Evolutionary conservation across 2,888 invertebrate genomes (phyloP), one percentile per base, ranked within the genome.

Genomic region (Cryptosula pallasiana): DNA sequence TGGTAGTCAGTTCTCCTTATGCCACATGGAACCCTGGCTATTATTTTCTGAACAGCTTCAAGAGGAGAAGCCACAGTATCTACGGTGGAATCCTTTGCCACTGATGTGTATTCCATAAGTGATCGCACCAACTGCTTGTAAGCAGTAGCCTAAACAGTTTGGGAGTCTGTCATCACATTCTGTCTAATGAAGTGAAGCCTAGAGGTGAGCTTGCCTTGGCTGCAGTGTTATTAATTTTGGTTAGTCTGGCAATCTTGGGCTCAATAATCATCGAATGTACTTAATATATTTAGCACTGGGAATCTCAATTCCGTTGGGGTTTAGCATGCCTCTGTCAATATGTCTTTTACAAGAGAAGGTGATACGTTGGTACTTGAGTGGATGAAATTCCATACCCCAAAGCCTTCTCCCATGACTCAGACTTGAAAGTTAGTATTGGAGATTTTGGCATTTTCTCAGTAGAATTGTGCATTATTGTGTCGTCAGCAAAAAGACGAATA

Each of bases 371-470:
- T 23, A 57, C 13, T 57, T 57, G 13, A 25, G 5, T 5, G 57
- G 25, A 25, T 57, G 57, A 57, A 57, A 57, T 25, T 57, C 57
- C 57, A 57, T 57, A 25, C n/a, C 25, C 57, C 57, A 57, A 16
- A 16, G 57, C 25, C 25, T 23, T 57, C n/a, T 25, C 25, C 57
- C 5, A 5, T 23, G n/a, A 16, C 25, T 5, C 5, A 57, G 57
- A 16, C 25, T 57, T n/a, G n/a, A n/a, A n/a, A n/a, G n/a, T n/a
- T n/a, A n/a, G n/a, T n/a, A n/a, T n/a, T n/a, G n/a, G n/a, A n/a
- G n/a, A n/a, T n/a, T n/a, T n/a, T n/a, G n/a, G n/a, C n/a, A n/a
- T n/a, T n/a, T n/a, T n/a, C n/a, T n/a, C n/a, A n/a, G n/a, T n/a
- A n/a, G 45, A 13, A 20, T 45, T 45, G 45, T 45, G 20, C 20